phyloP scores from a whole-genome alignment of 2,797 vertebrate species.

The Mergus octosetaceus region DNA sequence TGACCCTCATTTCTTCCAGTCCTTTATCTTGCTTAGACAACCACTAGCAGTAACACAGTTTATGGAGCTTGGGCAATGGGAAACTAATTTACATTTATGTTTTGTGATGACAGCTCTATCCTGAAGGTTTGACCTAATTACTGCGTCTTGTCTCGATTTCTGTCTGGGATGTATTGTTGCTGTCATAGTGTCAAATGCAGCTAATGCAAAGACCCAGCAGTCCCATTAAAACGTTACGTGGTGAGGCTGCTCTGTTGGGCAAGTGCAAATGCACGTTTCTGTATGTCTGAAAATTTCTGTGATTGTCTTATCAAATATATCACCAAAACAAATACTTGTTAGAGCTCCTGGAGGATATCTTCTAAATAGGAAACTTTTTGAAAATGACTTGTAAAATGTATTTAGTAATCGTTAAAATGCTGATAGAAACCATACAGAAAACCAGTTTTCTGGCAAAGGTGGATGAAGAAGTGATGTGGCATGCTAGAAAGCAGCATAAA shows the following conservation, averaged over 20 bases:
- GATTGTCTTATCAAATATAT: not conserved
- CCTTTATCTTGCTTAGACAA: not conserved
- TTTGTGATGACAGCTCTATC: constrained; percentile 30
- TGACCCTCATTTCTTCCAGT: not conserved
- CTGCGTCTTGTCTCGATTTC: constrained; percentile 14
- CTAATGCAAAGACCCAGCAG: constrained; percentile 40
- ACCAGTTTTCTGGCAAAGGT: not conserved
- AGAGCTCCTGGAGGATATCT: not conserved
- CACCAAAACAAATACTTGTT: not conserved
- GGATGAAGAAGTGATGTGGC: not conserved
- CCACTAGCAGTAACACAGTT: not conserved
- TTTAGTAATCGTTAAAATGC: not conserved
- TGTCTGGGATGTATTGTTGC: constrained; percentile 61
- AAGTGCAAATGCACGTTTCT: not conserved
- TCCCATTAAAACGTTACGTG: not conserved
- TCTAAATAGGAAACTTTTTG: not conserved
- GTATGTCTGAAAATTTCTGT: not conserved
- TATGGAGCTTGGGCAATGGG: not conserved
- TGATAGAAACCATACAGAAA: not conserved
- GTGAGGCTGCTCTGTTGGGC: not conserved
- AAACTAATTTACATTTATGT: constrained; percentile 2
- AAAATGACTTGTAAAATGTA: not conserved
- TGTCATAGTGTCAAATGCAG: constrained; percentile 41
- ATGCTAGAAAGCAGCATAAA: not conserved
- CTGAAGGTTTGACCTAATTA: constrained; percentile 59